Base-by-base conservation (phyloP, 2,797 vertebrate species). In the Catharus ustulatus region DNA sequence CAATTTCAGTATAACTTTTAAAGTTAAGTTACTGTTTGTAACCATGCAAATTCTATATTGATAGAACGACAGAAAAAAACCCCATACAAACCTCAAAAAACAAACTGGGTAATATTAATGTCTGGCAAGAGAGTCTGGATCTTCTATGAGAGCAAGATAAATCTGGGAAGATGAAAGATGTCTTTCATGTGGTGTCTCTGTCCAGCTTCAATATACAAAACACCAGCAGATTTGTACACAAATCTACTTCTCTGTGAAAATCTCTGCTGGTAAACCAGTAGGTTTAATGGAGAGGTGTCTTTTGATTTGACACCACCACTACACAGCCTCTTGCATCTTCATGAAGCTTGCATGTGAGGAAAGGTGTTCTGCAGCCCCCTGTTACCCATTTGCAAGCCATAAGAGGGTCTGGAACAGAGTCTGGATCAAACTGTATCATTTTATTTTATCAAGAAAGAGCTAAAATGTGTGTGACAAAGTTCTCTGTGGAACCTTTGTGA, bases 311-410 rank as follows among this genome's bases (percentile, higher is more conserved):
- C 29, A 9, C 32, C 1, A 0, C 32, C 8, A 0, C 14, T 43
- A 2, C 24, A 8, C 42, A 72, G 6, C 5, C 23, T 57, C 58
- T 54, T 72, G 34, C 2, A 4, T 64, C 58, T 64, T 79, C 30
- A 24, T 19, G 29, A 42, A 22, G 13, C 22, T 68, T 52, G 32
- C 15, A 1, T 1, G 0, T 30, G 32, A 93, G 55, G 43, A 46
- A 29, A 0, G 26, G 5, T 6, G 1, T 71, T 59, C 69, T 55
- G 19, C 58, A 63, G 5, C 10, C 38, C 38, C 0, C 0, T 10
- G 15, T 54, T 43, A 52, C 22, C 13, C 12, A 7, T 77, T 58
- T 67, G 27, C 61, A 45, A 66, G 52, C 58, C 11, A 4, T 43
- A 13, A 27, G 34, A 72, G 42, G 11, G 9, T 69, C 63, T 83